phyloP scores from a whole-genome alignment of 1,140 invertebrate genomes.

The Apis florea region DNA sequence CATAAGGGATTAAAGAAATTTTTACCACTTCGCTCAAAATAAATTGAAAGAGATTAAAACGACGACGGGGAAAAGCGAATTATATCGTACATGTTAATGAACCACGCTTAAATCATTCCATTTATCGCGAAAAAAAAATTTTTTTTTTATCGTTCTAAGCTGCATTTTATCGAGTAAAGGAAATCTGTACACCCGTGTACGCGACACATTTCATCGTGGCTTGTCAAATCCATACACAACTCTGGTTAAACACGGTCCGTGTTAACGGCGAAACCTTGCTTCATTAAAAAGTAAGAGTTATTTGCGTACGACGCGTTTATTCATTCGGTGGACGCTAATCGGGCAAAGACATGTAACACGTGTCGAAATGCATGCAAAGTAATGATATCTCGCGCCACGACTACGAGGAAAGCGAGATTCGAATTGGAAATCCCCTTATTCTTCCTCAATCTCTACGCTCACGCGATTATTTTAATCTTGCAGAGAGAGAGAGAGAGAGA shows the following conservation, averaged over 20 bases:
- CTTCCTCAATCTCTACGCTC: not conserved
- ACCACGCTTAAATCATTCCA: not conserved
- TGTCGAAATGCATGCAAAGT: constrained; percentile 46
- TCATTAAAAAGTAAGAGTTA: constrained; percentile 42
- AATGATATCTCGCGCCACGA: not conserved
- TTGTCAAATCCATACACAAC: not conserved
- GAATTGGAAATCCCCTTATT: not conserved
- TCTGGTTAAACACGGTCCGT: not conserved
- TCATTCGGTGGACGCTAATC: constrained; percentile 41
- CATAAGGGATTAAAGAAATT: too few species aligned
- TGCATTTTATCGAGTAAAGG: not conserved
- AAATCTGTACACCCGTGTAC: not conserved
- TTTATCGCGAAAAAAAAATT: not conserved
- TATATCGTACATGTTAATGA: not conserved
- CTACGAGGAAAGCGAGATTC: not conserved
- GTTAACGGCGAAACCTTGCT: constrained; percentile 7
- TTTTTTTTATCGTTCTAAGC: not conserved
- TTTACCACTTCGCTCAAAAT: too few species aligned
- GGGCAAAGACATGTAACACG: constrained; percentile 33
- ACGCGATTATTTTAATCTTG: not conserved
- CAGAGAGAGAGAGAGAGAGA: too few species aligned
- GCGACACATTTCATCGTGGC: not conserved
- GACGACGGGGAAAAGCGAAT: not conserved
- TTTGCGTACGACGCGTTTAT: constrained; percentile 19
- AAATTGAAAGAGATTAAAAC: not conserved